Percentiles rank a stretch among this genome's conserved stretches.
phyloP scores from a whole-genome alignment of 2,113 vertebrate genomes.

The Ceyx cyanopectus region DNA sequence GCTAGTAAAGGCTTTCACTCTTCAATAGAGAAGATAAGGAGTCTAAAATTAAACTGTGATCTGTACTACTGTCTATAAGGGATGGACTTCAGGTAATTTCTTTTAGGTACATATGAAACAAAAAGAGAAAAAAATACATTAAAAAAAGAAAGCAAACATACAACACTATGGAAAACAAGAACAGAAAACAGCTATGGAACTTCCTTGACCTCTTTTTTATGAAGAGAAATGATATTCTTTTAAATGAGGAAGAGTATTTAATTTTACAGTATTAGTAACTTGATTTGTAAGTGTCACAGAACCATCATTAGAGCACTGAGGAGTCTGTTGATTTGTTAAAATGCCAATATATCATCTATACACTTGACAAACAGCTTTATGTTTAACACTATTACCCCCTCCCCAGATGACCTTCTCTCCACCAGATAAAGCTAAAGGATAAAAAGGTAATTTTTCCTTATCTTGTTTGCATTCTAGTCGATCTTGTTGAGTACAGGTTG shows the following conservation, averaged over 20 bases:
- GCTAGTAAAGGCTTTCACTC: neutral
- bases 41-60: constrained; percentile 19
- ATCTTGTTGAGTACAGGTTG: constrained; percentile 17
- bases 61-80: neutral
- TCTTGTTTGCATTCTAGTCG: constrained; percentile 29
- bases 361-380: neutral
- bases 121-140: neutral
- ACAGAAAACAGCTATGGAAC: neutral
- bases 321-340: constrained; percentile 21
- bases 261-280: neutral
- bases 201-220: neutral
- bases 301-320: neutral
- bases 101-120: neutral
- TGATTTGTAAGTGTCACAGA: neutral
- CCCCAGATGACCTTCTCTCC: neutral
- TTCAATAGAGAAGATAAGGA: neutral
- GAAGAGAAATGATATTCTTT: neutral
- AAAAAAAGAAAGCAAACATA: neutral
- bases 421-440: constrained; percentile 31
- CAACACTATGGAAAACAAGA: neutral
- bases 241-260: neutral
- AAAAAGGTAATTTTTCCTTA: constrained; percentile 49
- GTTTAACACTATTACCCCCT: neutral
- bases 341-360: neutral
- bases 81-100: neutral